Conservation (phyloP, 2,888 invertebrate genomes). For the Lasioglossum oenotherae region DNA sequence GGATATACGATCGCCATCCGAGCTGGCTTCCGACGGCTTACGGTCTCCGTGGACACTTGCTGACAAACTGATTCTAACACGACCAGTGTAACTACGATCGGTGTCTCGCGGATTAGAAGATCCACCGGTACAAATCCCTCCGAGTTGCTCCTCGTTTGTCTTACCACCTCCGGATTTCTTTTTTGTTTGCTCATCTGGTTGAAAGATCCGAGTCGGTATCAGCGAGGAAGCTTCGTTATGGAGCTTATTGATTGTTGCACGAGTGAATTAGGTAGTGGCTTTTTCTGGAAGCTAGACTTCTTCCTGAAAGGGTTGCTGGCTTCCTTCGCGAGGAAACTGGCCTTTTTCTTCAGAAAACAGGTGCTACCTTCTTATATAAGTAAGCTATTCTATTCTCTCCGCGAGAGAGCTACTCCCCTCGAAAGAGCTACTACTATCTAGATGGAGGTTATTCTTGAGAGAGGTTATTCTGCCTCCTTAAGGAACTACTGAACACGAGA, state of each 20-base stretch:
- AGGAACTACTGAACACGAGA: too few relatives aligned
- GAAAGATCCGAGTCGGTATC: background rate
- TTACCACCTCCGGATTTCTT: background rate
- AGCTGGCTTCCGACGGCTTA: constrained; percentile 1
- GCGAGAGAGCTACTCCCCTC: background rate
- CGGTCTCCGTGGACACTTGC: background rate
- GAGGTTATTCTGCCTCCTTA: too few relatives aligned
- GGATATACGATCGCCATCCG: background rate
- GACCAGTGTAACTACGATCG: background rate
- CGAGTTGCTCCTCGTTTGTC: background rate
- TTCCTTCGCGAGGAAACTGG: background rate
- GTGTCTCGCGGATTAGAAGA: background rate
- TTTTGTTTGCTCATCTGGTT: background rate
- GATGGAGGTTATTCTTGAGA: too few relatives aligned
- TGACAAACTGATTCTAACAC: background rate
- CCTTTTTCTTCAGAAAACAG: too few relatives aligned
- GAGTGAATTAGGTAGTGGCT: background rate
- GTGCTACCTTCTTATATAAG: background rate
- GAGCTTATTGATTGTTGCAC: background rate
- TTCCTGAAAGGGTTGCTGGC: background rate
- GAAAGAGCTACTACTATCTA: too few relatives aligned
- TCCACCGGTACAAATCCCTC: background rate
- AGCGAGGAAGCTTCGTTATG: background rate
- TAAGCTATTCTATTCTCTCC: too few relatives aligned
- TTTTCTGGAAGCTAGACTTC: background rate